Percentiles rank a stretch among this genome's conserved stretches.
These are phyloP conservation scores for Rhopalosiphum padi DNA, from an alignment of 1,140 invertebrate species.

Conservation along the genomic window DNA sequence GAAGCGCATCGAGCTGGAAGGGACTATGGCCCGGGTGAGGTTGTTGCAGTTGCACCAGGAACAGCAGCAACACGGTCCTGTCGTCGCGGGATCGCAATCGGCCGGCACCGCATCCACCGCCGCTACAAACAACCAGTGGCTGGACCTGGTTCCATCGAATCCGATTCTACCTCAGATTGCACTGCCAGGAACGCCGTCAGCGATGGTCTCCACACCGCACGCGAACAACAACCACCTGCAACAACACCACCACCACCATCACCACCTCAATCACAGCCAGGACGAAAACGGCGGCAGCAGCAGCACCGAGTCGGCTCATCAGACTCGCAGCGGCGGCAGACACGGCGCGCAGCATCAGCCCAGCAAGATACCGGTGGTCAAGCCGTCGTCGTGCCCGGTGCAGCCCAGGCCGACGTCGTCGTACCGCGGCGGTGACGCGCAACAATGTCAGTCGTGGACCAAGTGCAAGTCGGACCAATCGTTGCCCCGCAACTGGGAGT, in stretches of 20 bases:
- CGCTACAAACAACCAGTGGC: constrained; percentile 62
- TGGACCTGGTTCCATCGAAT: constrained; percentile 59
- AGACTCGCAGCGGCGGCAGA: constrained; percentile 63
- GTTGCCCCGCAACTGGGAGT: constrained; percentile 62
- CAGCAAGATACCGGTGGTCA: constrained; percentile 74
- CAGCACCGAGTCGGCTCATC: constrained; percentile 72
- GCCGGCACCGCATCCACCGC: neutral
- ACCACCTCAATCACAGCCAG: constrained; percentile 66
- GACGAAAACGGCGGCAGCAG: constrained; percentile 66
- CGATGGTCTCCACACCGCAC: constrained; percentile 58
- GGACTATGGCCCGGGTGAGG: constrained; percentile 76
- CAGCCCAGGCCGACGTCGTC: constrained; percentile 69
- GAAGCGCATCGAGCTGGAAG: constrained; percentile 81
- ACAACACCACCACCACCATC: constrained; percentile 63
- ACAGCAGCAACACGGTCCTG: constrained; percentile 61
- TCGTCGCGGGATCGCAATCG: neutral
- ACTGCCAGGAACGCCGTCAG: constrained; percentile 60
- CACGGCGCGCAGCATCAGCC: constrained; percentile 68
- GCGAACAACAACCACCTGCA: neutral
- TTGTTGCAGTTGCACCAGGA: constrained; percentile 69
- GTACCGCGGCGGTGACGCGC: constrained; percentile 52
- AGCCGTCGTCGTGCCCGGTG: constrained; percentile 68
- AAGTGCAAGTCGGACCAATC: constrained; percentile 54
- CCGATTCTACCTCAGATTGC: constrained; percentile 59
- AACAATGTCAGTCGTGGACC: constrained; percentile 63